Evolutionary conservation across 1,140 invertebrate species (phyloP), one percentile per base, ranked within the genome.

Genomic region (Glomeris maerens): DNA sequence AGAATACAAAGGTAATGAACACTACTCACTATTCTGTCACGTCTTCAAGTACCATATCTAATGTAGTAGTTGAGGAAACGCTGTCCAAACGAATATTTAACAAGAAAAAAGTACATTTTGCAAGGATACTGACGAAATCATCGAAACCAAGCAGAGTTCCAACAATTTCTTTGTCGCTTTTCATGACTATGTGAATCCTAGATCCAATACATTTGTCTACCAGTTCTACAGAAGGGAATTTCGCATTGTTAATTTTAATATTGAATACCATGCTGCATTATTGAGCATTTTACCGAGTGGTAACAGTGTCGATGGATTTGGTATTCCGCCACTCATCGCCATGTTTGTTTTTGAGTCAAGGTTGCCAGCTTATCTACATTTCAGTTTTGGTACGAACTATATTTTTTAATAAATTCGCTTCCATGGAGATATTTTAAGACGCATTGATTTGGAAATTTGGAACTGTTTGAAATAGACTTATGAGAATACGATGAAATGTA

Each of bases 181-280:
- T 99, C 94, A 99, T 98, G 36, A 99, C 95, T 23, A 99, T 97
- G 62, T 98, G 96, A 62, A 99, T 98, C 52, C 89, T 74, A 0
- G 94, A 98, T 20, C 96, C 96, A 64, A 99, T 98, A 69, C 95
- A 98, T 76, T 99, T 99, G 64, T 99, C 96, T n/a, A 99, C 92
- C 55, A 99, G 71, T 72, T 99, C 96, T 86, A 63, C 39, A 64
- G n/a, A n/a, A n/a, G n/a, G n/a, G n/a, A n/a, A n/a, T n/a, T n/a
- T n/a, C n/a, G n/a, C n/a, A n/a, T n/a, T n/a, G n/a, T n/a, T n/a
- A n/a, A n/a, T n/a, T n/a, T n/a, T n/a, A n/a, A n/a, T n/a, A n/a
- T n/a, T n/a, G n/a, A n/a, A n/a, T n/a, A n/a, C n/a, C n/a, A n/a
- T n/a, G n/a, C n/a, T n/a, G n/a, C n/a, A n/a, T n/a, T n/a, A n/a